Conservation (phyloP, 1,140 invertebrate species). For the Achroia grisella region DNA sequence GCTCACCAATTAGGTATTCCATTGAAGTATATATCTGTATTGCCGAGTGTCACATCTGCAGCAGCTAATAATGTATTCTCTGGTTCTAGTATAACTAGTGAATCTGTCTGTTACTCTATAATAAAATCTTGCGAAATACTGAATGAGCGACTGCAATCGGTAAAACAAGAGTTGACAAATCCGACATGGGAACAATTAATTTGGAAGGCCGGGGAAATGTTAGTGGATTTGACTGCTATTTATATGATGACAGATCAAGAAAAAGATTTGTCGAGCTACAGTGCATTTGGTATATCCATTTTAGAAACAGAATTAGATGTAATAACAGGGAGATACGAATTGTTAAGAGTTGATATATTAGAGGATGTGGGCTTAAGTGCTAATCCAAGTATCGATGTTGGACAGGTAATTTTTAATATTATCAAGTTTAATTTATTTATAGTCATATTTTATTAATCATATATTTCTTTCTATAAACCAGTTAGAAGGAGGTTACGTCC, state of each 20-base stretch:
- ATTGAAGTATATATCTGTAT: conserved; percentile 79
- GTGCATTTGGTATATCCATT: conserved; percentile 77
- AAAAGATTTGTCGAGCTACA: conserved; percentile 63
- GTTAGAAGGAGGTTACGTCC: conserved; percentile 87
- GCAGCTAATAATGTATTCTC: conserved; percentile 79
- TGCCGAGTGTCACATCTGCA: conserved; percentile 78
- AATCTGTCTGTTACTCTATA: conserved; percentile 79
- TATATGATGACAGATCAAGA: conserved; percentile 71
- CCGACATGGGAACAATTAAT: conserved; percentile 81
- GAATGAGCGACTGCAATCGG: conserved; percentile 76
- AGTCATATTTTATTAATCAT: not conserved
- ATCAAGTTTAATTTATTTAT: not conserved
- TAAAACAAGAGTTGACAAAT: conserved; percentile 75
- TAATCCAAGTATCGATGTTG: conserved; percentile 78
- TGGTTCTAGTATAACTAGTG: conserved; percentile 83
- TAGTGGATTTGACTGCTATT: conserved; percentile 78
- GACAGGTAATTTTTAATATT: conserved; percentile 75
- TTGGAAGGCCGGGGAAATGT: conserved; percentile 70
- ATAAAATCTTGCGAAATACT: conserved; percentile 79
- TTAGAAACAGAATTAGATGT: conserved; percentile 82
- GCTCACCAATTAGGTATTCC: conserved; percentile 84
- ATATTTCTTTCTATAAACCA: conserved; percentile 16
- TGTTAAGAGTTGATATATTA: conserved; percentile 81
- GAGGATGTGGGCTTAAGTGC: conserved; percentile 79
- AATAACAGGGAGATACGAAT: conserved; percentile 79